These are phyloP conservation scores for Carlito syrichta DNA, from an alignment of 2,113 vertebrate genomes.

Conservation along the genomic window DNA sequence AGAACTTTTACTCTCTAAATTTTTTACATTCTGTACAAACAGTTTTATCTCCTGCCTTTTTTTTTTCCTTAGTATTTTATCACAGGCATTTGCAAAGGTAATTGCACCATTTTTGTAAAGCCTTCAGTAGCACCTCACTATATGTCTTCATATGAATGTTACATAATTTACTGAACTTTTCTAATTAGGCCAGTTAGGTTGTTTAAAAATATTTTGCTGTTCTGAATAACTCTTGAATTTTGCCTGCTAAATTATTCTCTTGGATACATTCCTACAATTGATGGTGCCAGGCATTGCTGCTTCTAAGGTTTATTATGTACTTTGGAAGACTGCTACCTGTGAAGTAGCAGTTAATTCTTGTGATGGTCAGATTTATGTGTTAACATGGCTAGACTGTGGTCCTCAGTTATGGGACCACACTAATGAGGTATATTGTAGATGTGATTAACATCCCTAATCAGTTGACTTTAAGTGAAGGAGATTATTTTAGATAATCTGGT, in stretches of 20 bases:
- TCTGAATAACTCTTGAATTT: neutral
- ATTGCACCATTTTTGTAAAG: neutral
- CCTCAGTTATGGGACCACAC: neutral
- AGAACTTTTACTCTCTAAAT: neutral
- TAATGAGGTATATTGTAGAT: neutral
- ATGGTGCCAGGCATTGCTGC: neutral
- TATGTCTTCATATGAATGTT: neutral
- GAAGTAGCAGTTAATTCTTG: neutral
- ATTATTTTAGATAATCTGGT: neutral
- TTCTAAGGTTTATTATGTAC: neutral
- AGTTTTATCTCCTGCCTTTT: neutral
- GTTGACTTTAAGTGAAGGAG: neutral
- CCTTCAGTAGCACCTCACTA: rapidly evolving
- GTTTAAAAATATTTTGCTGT: neutral
- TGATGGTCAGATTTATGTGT: neutral
- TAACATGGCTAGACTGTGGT: neutral
- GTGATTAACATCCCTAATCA: neutral
- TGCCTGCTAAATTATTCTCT: neutral
- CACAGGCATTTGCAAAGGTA: neutral
- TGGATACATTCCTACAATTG: neutral
- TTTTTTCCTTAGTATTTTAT: neutral
- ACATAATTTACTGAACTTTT: neutral
- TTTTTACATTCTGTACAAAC: neutral
- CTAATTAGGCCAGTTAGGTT: neutral
- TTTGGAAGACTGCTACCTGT: neutral